Base-by-base conservation (phyloP, 2,113 vertebrate species). In the Spheniscus mendiculus region DNA sequence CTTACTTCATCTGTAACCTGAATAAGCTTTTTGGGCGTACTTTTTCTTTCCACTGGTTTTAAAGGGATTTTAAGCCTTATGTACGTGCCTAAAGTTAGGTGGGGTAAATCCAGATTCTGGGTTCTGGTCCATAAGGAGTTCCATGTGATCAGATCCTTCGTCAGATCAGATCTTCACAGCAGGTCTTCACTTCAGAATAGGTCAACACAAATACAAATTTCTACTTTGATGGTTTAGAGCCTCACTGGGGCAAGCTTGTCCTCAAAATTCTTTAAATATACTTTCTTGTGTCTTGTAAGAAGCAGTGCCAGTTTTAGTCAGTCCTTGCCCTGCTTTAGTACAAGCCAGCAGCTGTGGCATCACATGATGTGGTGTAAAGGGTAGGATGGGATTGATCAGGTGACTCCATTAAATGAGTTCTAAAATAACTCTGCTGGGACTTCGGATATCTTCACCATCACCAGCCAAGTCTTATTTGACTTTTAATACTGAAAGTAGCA, bases 11-110 rank as follows among this genome's bases (percentile, higher is more conserved):
- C 36, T 87, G 10, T 65, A 59, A 58, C 19, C 1, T 2, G 40
- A 72, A 52, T 47, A 76, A 76, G 42, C 5, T 14, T 69, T 91
- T 49, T 25, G 40, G 53, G 14, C 6, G 71, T 59, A 42, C 13
- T 67, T 88, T 53, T 76, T 79, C 59, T 76, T 79, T 87, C 32
- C 40, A 44, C 4, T 56, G 34, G 4, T 55, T 96, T 94, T 73
- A 62, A 77, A 80, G 36, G 62, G 56, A 42, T 70, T 52, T 61
- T 73, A 86, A 80, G 34, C 11, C 23, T 73, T 80, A 77, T 5
- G 2, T 29, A 56, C 0, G 0, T 52, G 15, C 34, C 32, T 83
- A 25, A 83, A 15, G 1, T 65, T 40, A 90, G 9, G 15, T 58
- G 8, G 26, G 40, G 38, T 63, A 77, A 89, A 72, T 56, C 15